Base-by-base conservation (phyloP, 2,888 invertebrate genomes). In the Vanessa cardui region DNA sequence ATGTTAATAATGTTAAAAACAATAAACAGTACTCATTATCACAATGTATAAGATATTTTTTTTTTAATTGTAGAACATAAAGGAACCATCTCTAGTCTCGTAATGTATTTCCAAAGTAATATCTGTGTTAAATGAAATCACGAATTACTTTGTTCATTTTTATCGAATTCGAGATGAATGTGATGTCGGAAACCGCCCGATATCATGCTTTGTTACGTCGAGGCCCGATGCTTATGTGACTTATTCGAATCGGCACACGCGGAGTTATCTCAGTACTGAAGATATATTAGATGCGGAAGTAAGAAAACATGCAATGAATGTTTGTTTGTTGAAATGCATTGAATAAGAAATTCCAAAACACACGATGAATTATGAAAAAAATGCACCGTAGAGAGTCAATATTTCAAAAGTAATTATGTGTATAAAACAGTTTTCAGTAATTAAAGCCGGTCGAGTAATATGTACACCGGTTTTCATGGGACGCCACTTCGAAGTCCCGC, bases 171-270 rank as follows among this genome's bases (percentile, higher is more conserved):
- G 58, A 60, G 59, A 62, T 62, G 56, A 59, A 69, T 62, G 46
- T 59, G 31, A 49, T 54, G 54, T 58, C 59, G 56, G 33, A 62
- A 62, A 63, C 62, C 66, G 59, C 56, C 44, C 50, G 52, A 65
- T 62, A 62, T 69, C 64, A 66, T 62, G 65, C 62, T 58, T 66
- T 66, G 66, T 66, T 66, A 61, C 69, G 62, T 44, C 31, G 31
- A 54, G 33, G 46, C 39, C 31, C 44, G 20, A 60, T 69, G 62
- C 66, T 54, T 52, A 52, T 52, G 62, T 45, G 62, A 52, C n/a
- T 62, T 62, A 50, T 66, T 58, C 39, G 62, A 62, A 50, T 62
- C 16, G 33, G n/a, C 16, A 33, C 26, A 20, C 33, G 31, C 33
- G 31, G 33, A 49, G 49, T 18, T 49, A 7, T 49, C 49, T 20